These are phyloP conservation scores for Sorex fumeus DNA, from an alignment of 2,113 vertebrate species.

Conservation along the genomic window DNA sequence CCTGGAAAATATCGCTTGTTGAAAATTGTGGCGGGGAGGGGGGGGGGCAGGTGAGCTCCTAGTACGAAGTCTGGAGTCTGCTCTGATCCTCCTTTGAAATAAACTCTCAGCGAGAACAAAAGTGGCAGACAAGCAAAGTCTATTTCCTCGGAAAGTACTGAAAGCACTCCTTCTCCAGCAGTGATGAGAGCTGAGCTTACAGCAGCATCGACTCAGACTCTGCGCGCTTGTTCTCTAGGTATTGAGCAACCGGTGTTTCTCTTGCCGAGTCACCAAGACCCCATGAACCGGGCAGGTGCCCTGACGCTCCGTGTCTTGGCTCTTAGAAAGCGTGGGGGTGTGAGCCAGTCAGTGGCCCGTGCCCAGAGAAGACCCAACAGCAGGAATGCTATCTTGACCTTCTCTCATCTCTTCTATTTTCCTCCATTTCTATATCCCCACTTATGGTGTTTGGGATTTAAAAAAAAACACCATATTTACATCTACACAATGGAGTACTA, in stretches of 20 bases:
- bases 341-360: not conserved
- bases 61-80: not conserved
- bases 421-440: not conserved
- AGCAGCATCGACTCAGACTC: fast-evolving
- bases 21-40: not conserved
- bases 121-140: not conserved
- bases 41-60: no score
- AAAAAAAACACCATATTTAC: no score
- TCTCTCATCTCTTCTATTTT: not conserved
- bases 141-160: not conserved
- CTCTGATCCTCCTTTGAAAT: not conserved
- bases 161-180: not conserved
- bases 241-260: not conserved
- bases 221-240: not conserved
- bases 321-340: not conserved
- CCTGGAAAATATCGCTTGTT: not conserved
- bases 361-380: not conserved
- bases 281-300: not conserved
- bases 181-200: not conserved
- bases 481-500: no score
- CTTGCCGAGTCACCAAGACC: not conserved
- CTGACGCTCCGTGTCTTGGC: not conserved
- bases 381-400: fast-evolving
- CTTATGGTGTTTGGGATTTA: no score
- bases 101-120: not conserved